Evolutionary conservation across 1,140 invertebrate genomes (phyloP).

Genomic region (Anastrepha ludens): DNA sequence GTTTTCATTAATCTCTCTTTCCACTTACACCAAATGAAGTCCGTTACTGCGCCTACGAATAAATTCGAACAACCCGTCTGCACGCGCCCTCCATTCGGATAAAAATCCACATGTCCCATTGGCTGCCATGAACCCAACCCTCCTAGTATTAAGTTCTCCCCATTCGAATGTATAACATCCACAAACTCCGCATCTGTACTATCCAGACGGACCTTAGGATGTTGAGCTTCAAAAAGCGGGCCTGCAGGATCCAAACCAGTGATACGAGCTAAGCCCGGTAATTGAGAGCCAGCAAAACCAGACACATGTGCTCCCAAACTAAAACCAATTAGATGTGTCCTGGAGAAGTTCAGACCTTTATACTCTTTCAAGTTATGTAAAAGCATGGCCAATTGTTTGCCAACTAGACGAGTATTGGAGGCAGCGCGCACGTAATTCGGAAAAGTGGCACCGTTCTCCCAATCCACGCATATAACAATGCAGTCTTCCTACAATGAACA

Average conservation of each 20-base stretch:
- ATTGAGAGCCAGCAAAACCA: slow-evolving; percentile 91
- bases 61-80: slow-evolving; percentile 90
- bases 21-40: slow-evolving; percentile 90
- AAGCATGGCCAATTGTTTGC: slow-evolving; percentile 90
- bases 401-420: slow-evolving; percentile 93
- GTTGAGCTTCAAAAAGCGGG: slow-evolving; percentile 91
- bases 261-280: slow-evolving; percentile 89
- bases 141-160: slow-evolving; percentile 89
- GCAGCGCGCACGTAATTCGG: slow-evolving; percentile 95
- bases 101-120: slow-evolving; percentile 94
- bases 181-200: slow-evolving; percentile 92
- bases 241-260: slow-evolving; percentile 94
- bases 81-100: slow-evolving; percentile 92
- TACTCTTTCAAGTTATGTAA: slow-evolving; percentile 74
- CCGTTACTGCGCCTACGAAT: slow-evolving; percentile 92
- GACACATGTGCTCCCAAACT: slow-evolving; percentile 93
- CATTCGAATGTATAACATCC: slow-evolving; percentile 96
- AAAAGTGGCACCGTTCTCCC: slow-evolving; percentile 92
- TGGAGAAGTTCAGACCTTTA: slow-evolving; percentile 73
- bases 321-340: slow-evolving; percentile 94
- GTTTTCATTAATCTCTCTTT: too few relatives aligned
- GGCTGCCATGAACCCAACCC: slow-evolving; percentile 89
- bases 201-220: slow-evolving; percentile 86
- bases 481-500: slow-evolving; percentile 82
- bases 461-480: slow-evolving; percentile 95